Base-by-base conservation (phyloP, 2,888 invertebrate species). In the Brenthis ino region DNA sequence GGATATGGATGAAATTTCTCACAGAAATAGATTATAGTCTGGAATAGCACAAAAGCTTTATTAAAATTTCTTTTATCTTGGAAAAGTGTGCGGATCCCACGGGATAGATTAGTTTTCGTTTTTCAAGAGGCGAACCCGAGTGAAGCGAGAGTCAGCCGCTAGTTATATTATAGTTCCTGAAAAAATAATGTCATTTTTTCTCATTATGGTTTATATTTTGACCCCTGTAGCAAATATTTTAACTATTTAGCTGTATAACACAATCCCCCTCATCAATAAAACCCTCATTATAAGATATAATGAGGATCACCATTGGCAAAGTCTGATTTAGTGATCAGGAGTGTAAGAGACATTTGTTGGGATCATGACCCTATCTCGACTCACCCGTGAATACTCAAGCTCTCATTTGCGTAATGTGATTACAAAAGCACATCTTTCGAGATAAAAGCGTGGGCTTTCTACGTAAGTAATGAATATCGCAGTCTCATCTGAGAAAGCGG, bases 351-450 rank as follows among this genome's bases (percentile, higher is more conserved):
- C 88, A 86, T 89, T 88, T 86, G 89, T 86, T 79, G 88, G 85
- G 89, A 87, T 88, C 89, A 86, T 85, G 88, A 86, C 86, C 89
- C 86, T 85, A 85, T 86, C 87, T 85, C 81, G 86, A 85, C 83
- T 85, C 88, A 84, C 83, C 86, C 87, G 86, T 88, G 87, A 88
- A 89, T 88, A 83, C 85, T 85, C 83, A 81, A 85, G 85, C 85
- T 88, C 89, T 89, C 90, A 90, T 91, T 91, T 91, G 85, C 90
- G 89, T 91, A 91, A 91, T 91, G 91, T 91, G 90, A 91, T 91
- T 91, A 91, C 91, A 91, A 91, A 91, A 90, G 91, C 89, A 91
- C 89, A 91, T 91, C 91, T 86, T 87, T 85, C 77, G 86, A 88
- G 91, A 90, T 91, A 91, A 91, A 90, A 90, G 87, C 87, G 84